Base-by-base conservation (phyloP, 2,113 vertebrate species). In the Hepsetus odoe region DNA sequence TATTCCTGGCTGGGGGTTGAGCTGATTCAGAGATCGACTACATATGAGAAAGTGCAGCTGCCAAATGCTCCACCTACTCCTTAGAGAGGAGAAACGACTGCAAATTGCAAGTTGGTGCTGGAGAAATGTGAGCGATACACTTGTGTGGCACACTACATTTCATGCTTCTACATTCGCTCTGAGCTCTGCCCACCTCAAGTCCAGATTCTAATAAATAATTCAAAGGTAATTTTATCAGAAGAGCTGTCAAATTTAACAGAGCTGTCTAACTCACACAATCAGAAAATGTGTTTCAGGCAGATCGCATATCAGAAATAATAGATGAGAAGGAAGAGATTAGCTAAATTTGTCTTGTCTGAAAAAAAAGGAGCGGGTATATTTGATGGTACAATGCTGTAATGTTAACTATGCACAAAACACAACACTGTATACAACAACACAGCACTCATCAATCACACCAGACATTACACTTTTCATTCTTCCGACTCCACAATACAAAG, bases 1-100 rank as follows among this genome's bases (percentile, higher is more conserved):
- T 78, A 78, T 70, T 78, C 76, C 62, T 78, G 76, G 76, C 55
- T 24, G 46, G 76, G 51, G 44, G 66, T 62, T 49, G 66, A 71
- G 76, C 76, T 70, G 76, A 78, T 71, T 78, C 67, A 77, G 66
- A 59, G 65, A 77, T 70, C 65, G 42, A 61, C 76, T 49, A 56
- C 11, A n/a, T 59, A 69, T 78, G 42, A 78, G 67, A 61, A 78
- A 59, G 40, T 70, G 76, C 76, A 71, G 66, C 66, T 49, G 53
- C 55, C 67, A 71, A 62, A 59, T 38, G 66, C 53, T 49, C 38
- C 44, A 20, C 33, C 33, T 49, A 18, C 65, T 69, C 18, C 61
- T 65, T 32, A 35, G 28, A 69, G 16, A 66, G 64, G 12, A 44
- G 38, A 65, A 65, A 33, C 64, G 30, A 33, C 38, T 33, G 53